Percentiles rank a stretch among this genome's conserved stretches.
Evolutionary conservation across 2,797 vertebrate species (phyloP).

Genomic region (Trachurus trachurus): DNA sequence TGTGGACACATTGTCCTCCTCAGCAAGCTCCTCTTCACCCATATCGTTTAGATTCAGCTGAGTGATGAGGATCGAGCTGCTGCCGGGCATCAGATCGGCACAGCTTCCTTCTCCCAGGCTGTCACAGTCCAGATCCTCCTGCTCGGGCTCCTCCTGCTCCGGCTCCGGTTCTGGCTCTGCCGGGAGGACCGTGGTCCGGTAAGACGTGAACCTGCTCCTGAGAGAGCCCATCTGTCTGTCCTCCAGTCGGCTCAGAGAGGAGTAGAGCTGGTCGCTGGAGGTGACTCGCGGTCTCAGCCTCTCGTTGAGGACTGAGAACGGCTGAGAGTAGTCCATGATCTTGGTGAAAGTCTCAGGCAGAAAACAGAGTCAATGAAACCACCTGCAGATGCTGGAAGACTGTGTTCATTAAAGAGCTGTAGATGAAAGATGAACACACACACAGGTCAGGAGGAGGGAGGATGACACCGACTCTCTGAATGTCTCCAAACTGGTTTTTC

Average conservation of each 20-base stretch:
- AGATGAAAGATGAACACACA: slow-evolving; percentile 19
- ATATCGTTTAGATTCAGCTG: slow-evolving; percentile 33
- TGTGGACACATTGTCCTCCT: slow-evolving; percentile 34
- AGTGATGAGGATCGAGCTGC: slow-evolving; percentile 5
- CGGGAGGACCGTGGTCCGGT: slow-evolving; percentile 18
- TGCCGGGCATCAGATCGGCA: background rate
- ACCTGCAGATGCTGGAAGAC: background rate
- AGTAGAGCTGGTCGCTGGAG: slow-evolving; percentile 56
- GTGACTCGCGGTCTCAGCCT: slow-evolving; percentile 64
- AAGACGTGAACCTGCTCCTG: background rate
- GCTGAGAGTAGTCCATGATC: slow-evolving; percentile 68
- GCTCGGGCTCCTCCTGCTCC: background rate
- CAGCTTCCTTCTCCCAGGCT: background rate
- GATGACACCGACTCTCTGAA: slow-evolving; percentile 49
- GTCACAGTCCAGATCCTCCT: slow-evolving; percentile 19
- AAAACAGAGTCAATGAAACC: background rate
- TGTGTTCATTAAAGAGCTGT: background rate
- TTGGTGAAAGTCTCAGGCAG: background rate
- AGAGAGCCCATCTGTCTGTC: slow-evolving; percentile 21
- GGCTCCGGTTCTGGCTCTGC: slow-evolving; percentile 5
- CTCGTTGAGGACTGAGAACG: slow-evolving; percentile 79
- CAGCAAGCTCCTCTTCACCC: slow-evolving; percentile 24
- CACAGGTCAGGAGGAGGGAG: slow-evolving; percentile 27
- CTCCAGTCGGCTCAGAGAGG: slow-evolving; percentile 65
- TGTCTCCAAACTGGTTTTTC: slow-evolving; percentile 81